phyloP scores from a whole-genome alignment of 2,113 vertebrate genomes.

The Rostratula benghalensis region DNA sequence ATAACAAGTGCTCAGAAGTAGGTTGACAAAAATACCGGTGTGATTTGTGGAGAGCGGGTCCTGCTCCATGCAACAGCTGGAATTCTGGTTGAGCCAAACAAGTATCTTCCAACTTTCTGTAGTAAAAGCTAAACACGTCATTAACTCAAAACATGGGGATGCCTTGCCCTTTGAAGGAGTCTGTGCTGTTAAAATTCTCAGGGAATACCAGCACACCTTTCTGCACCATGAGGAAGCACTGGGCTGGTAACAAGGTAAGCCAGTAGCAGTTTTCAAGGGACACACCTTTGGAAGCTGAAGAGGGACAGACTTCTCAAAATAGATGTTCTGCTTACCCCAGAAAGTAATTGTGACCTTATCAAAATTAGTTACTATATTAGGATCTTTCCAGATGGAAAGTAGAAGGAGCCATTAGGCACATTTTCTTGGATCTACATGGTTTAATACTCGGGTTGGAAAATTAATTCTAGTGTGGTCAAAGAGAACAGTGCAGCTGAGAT shows the following conservation, averaged over 20 bases:
- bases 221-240: neutral
- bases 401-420: neutral
- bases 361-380: constrained; percentile 49
- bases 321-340: constrained; percentile 16
- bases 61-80: neutral
- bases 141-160: neutral
- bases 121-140: neutral
- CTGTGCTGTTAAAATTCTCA: neutral
- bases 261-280: neutral
- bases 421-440: neutral
- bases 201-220: neutral
- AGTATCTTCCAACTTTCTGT: neutral
- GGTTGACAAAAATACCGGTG: neutral
- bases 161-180: neutral
- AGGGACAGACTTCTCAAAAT: constrained; percentile 27
- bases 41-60: neutral
- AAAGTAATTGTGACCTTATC: constrained; percentile 39
- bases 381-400: neutral
- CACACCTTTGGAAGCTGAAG: neutral
- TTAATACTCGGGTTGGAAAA: constrained; percentile 9
- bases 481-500: neutral
- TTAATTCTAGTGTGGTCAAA: neutral
- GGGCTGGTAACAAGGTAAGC: neutral
- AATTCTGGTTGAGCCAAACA: neutral
- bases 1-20: constrained; percentile 4